Evolutionary conservation across 2,888 invertebrate species (phyloP).

Genomic region (Scaptomyza tumidula): DNA sequence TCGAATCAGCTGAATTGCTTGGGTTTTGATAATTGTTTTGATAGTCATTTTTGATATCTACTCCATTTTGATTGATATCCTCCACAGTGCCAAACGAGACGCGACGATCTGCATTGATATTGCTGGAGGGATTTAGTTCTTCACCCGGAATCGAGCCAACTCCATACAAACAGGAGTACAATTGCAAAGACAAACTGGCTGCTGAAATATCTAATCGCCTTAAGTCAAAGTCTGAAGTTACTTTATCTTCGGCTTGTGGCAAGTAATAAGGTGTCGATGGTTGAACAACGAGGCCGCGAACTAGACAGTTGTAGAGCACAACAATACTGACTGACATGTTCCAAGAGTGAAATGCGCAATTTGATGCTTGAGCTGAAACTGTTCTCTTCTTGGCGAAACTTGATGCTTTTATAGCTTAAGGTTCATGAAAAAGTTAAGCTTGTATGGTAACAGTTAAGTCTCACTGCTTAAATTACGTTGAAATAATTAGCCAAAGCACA

Average conservation of each 20-base stretch:
- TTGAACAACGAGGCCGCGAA: conserved; percentile 20
- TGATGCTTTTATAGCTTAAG: conserved; percentile 28
- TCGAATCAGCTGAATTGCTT: conserved; percentile 1
- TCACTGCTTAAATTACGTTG: conserved; percentile 20
- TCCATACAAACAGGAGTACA: conserved; percentile 6
- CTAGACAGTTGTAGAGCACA: conserved; percentile 42
- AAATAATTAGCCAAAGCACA: conserved; percentile 31
- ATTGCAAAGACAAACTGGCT: conserved; percentile 3
- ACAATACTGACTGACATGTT: conserved; percentile 34
- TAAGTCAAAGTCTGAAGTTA: background rate
- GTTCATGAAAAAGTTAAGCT: conserved; percentile 11
- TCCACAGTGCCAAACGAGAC: background rate
- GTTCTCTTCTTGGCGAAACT: conserved; percentile 5
- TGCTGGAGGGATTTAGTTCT: background rate
- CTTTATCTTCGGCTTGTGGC: background rate
- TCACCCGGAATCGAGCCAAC: background rate
- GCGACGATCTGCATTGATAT: conserved; percentile 3
- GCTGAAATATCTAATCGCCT: background rate
- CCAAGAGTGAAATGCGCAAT: conserved; percentile 1
- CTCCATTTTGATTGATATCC: background rate
- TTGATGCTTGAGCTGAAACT: conserved; percentile 22
- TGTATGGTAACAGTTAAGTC: conserved; percentile 13
- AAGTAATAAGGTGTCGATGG: conserved; percentile 4
- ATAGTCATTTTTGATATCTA: conserved; percentile 5
- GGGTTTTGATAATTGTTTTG: background rate